These are phyloP conservation scores for Phasianus colchicus DNA, from an alignment of 2,113 vertebrate species.

Conservation along the genomic window DNA sequence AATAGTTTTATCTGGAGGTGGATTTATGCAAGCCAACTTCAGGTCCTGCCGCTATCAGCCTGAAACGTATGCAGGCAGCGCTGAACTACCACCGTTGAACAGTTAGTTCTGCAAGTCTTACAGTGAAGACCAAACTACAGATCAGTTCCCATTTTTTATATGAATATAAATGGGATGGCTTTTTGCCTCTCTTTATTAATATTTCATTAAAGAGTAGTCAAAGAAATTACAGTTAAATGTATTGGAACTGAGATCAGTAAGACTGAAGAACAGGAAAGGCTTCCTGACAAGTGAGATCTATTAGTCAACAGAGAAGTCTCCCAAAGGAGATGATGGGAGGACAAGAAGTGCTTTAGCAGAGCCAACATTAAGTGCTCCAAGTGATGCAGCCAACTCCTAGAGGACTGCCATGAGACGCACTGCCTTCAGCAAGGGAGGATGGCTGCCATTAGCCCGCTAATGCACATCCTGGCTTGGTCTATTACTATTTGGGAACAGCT, in stretches of 20 bases:
- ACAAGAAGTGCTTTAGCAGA: constrained; percentile 28
- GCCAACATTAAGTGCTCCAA: constrained; percentile 15
- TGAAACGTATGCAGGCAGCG: not conserved
- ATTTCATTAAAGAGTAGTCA: not conserved
- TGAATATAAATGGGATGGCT: not conserved
- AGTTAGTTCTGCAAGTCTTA: not conserved
- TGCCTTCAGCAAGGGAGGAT: not conserved
- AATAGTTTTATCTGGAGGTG: not conserved
- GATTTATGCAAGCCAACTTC: not conserved
- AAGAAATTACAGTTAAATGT: not conserved
- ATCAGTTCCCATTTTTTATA: not conserved
- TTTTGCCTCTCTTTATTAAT: not conserved
- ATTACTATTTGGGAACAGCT: constrained; percentile 22
- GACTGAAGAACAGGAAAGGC: not conserved
- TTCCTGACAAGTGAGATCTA: constrained; percentile 8
- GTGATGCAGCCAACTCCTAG: not conserved
- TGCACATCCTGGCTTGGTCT: constrained; percentile 40
- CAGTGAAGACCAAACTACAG: not conserved
- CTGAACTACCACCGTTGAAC: not conserved
- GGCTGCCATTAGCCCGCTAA: constrained; percentile 54
- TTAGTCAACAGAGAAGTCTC: constrained; percentile 10
- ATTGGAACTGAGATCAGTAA: not conserved
- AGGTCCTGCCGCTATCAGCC: not conserved
- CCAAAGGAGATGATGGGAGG: constrained; percentile 8
- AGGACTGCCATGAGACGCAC: not conserved